These are phyloP conservation scores for Wiebesia pumilae DNA, from an alignment of 1,140 invertebrate species.

Conservation along the genomic window DNA sequence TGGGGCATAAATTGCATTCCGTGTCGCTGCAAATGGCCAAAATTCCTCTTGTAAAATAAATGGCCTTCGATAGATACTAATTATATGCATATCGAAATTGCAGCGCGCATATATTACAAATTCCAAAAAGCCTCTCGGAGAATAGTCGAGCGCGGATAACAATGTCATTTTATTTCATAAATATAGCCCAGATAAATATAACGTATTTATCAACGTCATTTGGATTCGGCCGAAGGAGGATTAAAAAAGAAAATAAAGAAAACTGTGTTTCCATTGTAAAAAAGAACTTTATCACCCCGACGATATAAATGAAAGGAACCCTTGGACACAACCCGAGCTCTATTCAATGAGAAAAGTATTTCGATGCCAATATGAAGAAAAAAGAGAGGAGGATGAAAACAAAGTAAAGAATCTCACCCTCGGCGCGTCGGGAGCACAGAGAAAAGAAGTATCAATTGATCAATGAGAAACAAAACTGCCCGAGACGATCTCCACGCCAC, in stretches of 20 bases:
- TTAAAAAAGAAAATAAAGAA: slow-evolving; percentile 37
- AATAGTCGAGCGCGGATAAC: not conserved
- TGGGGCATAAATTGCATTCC: not conserved
- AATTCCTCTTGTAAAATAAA: not conserved
- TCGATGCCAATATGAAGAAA: slow-evolving; percentile 15
- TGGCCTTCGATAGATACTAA: slow-evolving; percentile 11
- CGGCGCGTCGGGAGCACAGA: slow-evolving; percentile 2
- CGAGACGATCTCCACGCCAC: slow-evolving; percentile 36
- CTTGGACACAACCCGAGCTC: slow-evolving; percentile 13
- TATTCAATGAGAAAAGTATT: slow-evolving; percentile 24
- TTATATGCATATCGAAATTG: slow-evolving; percentile 15
- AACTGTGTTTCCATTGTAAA: slow-evolving; percentile 2
- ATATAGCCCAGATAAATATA: slow-evolving; percentile 8
- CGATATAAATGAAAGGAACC: slow-evolving; percentile 4
- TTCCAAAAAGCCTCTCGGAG: not conserved
- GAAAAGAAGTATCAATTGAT: slow-evolving; percentile 51
- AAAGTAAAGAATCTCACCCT: slow-evolving; percentile 47
- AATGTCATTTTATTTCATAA: slow-evolving; percentile 32
- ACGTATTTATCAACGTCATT: slow-evolving; percentile 51
- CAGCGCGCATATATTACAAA: slow-evolving; percentile 28
- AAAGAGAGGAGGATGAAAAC: slow-evolving; percentile 31
- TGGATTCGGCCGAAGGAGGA: not conserved
- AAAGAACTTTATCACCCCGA: slow-evolving; percentile 41
- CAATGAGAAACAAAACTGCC: slow-evolving; percentile 52
- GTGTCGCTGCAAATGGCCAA: not conserved